Base-by-base conservation (phyloP, 1,140 invertebrate species). In the Diabrotica virgifera region DNA sequence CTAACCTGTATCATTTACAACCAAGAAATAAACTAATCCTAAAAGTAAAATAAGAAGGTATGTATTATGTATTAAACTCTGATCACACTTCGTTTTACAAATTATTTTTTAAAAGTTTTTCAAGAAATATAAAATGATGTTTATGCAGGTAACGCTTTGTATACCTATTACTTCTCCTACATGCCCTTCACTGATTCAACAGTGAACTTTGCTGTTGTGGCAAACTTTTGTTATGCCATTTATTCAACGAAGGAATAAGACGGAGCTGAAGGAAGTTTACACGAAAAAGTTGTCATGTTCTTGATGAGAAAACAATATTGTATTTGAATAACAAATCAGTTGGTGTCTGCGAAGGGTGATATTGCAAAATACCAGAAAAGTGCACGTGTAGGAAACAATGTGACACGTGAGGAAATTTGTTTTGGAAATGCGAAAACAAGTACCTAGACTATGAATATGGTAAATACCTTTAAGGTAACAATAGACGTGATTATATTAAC, bases 271-370 rank as follows among this genome's bases (percentile, higher is more conserved):
- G 24, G 24, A 24, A 24, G 24, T 24, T 24, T 24, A 24, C 24
- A 24, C 24, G 24, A 24, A 24, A 24, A 46, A 6, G 40, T 46
- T 46, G 40, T 46, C n/a, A n/a, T 46, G 40, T 46, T 10, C 40
- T 46, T 46, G 40, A 46, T 46, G 40, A 46, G 40, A 46, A 46
- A 46, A 46, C 40, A 46, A 46, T 46, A 46, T 46, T 46, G 40
- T 46, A 46, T 46, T 46, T 46, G 40, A 46, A 46, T 46, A 46
- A 46, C 40, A 46, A 46, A 46, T 46, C 40, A 46, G 40, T 46
- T 46, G 40, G 8, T 46, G 40, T 10, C 40, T 46, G 40, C 8
- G n/a, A 46, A 46, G 40, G 8, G 8, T 46, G 40, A 46, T n/a
- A n/a, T 46, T 46, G n/a, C n/a, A 10, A 8, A 46, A 46, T n/a